phyloP scores from a whole-genome alignment of 2,113 vertebrate species.

The Perca schrenkii region DNA sequence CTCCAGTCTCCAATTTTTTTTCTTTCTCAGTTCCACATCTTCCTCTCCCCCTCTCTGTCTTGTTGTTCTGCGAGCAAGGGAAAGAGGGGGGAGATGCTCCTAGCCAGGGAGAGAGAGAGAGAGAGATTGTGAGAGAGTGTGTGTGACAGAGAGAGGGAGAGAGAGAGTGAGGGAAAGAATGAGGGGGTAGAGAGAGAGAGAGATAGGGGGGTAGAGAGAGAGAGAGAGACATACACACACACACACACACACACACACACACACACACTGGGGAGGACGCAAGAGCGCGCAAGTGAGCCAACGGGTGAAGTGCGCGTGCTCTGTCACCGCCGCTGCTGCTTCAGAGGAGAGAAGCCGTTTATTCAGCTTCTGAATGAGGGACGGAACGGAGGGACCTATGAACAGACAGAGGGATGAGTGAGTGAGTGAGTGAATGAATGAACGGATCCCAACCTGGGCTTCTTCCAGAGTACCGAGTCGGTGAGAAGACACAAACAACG shows the following conservation, averaged over 20 bases:
- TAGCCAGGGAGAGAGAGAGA: not conserved
- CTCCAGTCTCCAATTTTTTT: slow-evolving; percentile 3
- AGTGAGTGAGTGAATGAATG: slow-evolving; percentile 55
- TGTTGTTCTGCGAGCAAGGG: not conserved
- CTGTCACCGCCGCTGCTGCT: slow-evolving; percentile 38
- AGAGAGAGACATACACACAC: too few species aligned
- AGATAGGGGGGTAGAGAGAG: too few species aligned
- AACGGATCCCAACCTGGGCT: slow-evolving; percentile 53
- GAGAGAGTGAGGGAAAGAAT: too few species aligned
- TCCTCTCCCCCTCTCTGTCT: not conserved
- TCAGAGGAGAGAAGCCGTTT: slow-evolving; percentile 41
- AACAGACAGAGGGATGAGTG: slow-evolving; percentile 54
- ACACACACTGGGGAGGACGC: slow-evolving; percentile 8
- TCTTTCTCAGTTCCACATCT: not conserved
- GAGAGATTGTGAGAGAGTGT: slow-evolving; percentile 31
- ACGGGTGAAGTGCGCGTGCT: slow-evolving; percentile 59
- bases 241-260: too few species aligned
- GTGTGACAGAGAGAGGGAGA: not conserved
- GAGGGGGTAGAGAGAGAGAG: too few species aligned
- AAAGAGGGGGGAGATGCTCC: not conserved
- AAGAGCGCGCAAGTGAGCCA: slow-evolving; percentile 37
- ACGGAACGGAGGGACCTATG: slow-evolving; percentile 58
- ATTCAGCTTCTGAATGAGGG: slow-evolving; percentile 65
- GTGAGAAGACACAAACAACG: slow-evolving; percentile 42
- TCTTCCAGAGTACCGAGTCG: slow-evolving; percentile 42